Evolutionary conservation across 2,888 invertebrate species (phyloP), one percentile per base, ranked within the genome.

Genomic region (Palloptera scutellata): DNA sequence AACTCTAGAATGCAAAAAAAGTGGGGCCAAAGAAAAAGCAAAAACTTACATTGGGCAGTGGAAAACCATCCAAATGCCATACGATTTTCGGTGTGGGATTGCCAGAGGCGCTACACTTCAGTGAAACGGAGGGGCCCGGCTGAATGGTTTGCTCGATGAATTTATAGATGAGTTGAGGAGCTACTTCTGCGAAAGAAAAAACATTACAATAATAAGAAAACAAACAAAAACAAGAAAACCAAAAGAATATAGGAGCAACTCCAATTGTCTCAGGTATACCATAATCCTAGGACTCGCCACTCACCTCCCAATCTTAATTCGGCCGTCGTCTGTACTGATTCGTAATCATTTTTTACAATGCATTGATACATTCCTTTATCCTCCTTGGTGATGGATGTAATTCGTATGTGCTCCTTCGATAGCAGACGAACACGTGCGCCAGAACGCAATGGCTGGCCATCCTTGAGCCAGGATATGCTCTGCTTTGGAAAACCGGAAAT

Each of bases 291-390:
- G 20, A 17, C 19, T 9, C 40, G 9, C 51, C 30, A 79, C 87
- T 86, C 84, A 93, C 93, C 91, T 72, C 94, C 94, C 77, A 94
- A 88, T 75, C 91, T 87, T 57, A 93, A 86, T 82, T 95, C 93
- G 0, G 93, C 91, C 0, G 91, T 89, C 10, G 92, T 92, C 81
- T 94, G 94, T 1, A 91, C 90, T 78, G 93, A 92, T 79, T 94
- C 94, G 80, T 91, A 89, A 68, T 92, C 91, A 79, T 93, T 94
- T 80, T 91, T 91, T 8, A 92, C 92, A 76, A 95, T 90, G 82
- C 96, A 97, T 82, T 96, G 96, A 84, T 95, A 96, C 89, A 95
- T 92, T 42, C 96, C 96, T 75, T 92, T 90, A 81, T 96, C 95
- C 70, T 92, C 91, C 74, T 91, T 90, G 64, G 90, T 90, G 51